Conservation (phyloP, 2,113 vertebrate genomes). For the Solenodon paradoxus region DNA sequence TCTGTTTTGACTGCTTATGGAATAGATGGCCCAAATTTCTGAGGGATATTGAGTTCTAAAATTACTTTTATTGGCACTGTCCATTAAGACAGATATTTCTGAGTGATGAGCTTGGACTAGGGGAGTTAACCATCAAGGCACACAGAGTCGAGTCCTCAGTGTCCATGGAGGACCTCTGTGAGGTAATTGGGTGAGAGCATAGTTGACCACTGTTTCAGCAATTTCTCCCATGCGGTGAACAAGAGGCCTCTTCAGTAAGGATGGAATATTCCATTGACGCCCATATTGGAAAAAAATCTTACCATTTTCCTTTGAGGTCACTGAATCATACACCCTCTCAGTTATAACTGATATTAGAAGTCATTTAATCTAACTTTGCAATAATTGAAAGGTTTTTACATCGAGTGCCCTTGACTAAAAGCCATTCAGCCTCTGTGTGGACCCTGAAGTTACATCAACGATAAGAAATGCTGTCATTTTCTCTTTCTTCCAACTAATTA, state of each 20-base stretch:
- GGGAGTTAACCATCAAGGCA: background rate
- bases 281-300: background rate
- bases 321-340: background rate
- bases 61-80: background rate
- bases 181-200: background rate
- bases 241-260: background rate
- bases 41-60: background rate
- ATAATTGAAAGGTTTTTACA: background rate
- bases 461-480: conserved; percentile 21
- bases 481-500: conserved; percentile 34
- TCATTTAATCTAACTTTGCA: background rate
- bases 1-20: background rate
- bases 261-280: background rate
- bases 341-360: background rate
- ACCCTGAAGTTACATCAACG: background rate
- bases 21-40: background rate
- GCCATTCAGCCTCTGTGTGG: background rate
- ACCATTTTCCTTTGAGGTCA: background rate
- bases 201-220: background rate
- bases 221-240: background rate
- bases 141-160: background rate
- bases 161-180: background rate
- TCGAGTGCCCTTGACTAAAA: background rate
- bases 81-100: background rate
- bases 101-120: background rate